A percentile compares a stretch with the other conserved stretches of the same genome.
Conservation (phyloP, 1,140 invertebrate genomes). For the Armadillidium nasatum region DNA sequence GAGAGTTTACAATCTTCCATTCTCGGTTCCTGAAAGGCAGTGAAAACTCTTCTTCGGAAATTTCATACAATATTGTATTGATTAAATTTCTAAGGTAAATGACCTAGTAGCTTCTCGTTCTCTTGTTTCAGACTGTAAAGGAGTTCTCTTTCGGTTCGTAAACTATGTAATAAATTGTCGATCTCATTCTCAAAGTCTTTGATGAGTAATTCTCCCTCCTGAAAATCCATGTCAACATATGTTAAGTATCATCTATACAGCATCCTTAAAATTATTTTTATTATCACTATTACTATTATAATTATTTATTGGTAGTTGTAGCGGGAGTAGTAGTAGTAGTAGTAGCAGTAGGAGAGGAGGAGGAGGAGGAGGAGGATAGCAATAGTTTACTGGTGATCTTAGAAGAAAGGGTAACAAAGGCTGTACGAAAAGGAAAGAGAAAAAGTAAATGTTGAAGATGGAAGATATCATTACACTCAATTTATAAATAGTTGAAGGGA, state of each 20-base stretch:
- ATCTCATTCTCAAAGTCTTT: neutral
- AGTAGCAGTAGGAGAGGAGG: too few species aligned
- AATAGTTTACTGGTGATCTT: too few species aligned
- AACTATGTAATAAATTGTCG: neutral
- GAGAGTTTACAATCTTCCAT: too few species aligned
- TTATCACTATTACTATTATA: neutral
- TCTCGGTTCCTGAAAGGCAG: too few species aligned
- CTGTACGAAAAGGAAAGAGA: too few species aligned
- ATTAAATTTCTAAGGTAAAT: neutral
- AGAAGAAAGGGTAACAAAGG: too few species aligned
- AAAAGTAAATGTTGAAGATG: too few species aligned
- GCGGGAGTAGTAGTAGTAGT: too few species aligned
- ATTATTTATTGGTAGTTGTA: neutral
- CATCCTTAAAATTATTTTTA: neutral
- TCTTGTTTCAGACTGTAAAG: neutral
- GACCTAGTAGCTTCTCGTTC: neutral
- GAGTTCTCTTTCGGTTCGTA: neutral
- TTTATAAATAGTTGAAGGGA: too few species aligned
- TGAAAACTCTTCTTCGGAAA: neutral
- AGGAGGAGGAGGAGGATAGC: too few species aligned
- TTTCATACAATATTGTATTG: neutral
- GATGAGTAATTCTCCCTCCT: neutral
- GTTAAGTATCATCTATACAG: neutral
- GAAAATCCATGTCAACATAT: neutral
- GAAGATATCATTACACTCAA: too few species aligned